Base-by-base conservation (phyloP, 2,797 vertebrate genomes). In the Sorex maritimensis region DNA sequence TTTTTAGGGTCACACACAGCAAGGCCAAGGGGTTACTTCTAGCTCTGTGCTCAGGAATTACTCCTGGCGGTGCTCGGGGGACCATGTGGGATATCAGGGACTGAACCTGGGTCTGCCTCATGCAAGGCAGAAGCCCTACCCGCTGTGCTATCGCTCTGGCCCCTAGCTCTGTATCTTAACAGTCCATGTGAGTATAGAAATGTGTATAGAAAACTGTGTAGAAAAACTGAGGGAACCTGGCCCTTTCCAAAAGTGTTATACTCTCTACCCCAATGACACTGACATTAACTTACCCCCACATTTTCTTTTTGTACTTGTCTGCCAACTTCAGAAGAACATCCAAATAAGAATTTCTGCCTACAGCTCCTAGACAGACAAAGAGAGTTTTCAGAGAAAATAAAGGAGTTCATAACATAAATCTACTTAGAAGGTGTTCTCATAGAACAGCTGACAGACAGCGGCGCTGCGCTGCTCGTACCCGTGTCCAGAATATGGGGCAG, bases 241-340 rank as follows among this genome's bases (percentile, higher is more conserved):
- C 19, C 13, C 58, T 19, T 24, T n/a, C 15, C 0, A 9, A 12
- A 15, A 77, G 82, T 11, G 9, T 49, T 1, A 0, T 1, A 13
- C 10, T 6, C 7, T 14, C 21, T 4, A 1, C 5, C 14, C 72
- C 13, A 24, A 11, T 0, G 12, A 28, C 0, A 15, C 26, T 13
- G 8, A 58, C 78, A 34, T 1, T 46, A 71, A 98, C 99, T 98
- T 94, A 99, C 99, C 99, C 99, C 99, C 99, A 99, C 98, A 99
- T 99, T 98, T 99, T 99, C 98, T 99, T 99, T 98, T 99, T 99
- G 97, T 99, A 99, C 96, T 99, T 99, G 68, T 99, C 99, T 71
- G 99, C 99, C 99, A 99, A 98, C 96, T 98, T 99, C 77, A 98
- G 96, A 98, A 99, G 99, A 93, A 99, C 99, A 30, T 99, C 99